These are phyloP conservation scores for Gyrodactylus salaris DNA, from an alignment of 1,140 invertebrate genomes.

Conservation along the genomic window DNA sequence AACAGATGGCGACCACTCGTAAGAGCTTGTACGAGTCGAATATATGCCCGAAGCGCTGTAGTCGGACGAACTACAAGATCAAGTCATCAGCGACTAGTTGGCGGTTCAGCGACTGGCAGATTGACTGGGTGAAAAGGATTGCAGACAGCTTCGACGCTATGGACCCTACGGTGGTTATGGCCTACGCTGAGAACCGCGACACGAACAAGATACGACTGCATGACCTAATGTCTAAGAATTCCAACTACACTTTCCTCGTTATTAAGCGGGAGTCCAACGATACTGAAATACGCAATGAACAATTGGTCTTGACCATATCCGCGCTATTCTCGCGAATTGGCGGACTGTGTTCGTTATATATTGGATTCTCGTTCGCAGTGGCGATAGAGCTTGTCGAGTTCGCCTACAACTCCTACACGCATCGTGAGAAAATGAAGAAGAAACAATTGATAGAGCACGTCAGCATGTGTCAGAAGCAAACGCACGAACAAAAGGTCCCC, in stretches of 20 bases:
- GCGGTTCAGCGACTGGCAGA: conserved; percentile 1
- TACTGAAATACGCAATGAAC: conserved; percentile 3
- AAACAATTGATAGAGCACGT: background rate
- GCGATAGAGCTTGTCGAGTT: conserved; percentile 3
- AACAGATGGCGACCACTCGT: background rate
- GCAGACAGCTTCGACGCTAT: background rate
- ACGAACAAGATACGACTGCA: background rate
- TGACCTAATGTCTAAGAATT: background rate
- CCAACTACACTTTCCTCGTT: conserved; percentile 3
- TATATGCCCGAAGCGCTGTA: background rate
- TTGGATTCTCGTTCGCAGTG: conserved; percentile 3
- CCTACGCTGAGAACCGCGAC: background rate
- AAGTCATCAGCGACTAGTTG: conserved; percentile 2
- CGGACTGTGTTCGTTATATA: conserved; percentile 6
- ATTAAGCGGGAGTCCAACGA: conserved; percentile 2
- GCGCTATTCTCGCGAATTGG: conserved; percentile 1
- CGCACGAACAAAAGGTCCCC: background rate
- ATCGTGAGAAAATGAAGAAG: background rate
- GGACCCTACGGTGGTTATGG: background rate
- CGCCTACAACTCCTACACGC: background rate
- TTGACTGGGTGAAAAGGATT: conserved; percentile 1
- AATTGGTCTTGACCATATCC: background rate
- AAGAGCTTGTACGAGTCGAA: background rate
- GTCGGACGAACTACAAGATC: background rate
- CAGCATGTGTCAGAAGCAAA: background rate